Conservation (phyloP, 1,140 invertebrate species). For the Neelides sp. region DNA sequence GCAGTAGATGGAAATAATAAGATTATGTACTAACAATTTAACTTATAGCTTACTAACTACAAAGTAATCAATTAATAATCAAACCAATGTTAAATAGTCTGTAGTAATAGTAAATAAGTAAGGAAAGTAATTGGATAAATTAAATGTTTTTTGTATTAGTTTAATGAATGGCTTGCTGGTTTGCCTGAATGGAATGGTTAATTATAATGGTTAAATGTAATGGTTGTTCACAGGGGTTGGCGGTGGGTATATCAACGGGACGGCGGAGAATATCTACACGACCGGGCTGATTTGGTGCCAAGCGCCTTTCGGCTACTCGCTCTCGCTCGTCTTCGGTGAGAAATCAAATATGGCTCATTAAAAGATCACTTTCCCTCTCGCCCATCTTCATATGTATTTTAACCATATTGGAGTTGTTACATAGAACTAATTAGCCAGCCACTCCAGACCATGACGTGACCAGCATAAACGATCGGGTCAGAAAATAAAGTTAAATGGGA, state of each 20-base stretch:
- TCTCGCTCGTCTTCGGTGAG: conserved; percentile 58
- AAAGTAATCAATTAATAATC: no score
- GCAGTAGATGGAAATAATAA: no score
- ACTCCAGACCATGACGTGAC: no score
- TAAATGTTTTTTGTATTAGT: conserved; percentile 9
- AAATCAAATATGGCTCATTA: conserved; percentile 3
- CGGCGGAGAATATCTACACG: conserved; percentile 59
- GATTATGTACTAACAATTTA: no score
- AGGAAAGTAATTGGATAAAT: not conserved
- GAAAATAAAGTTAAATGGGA: no score
- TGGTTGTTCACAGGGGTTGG: conserved; percentile 54
- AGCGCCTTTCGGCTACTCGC: conserved; percentile 65
- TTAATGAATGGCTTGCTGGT: not conserved
- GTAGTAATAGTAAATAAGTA: not conserved
- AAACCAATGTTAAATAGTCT: not conserved
- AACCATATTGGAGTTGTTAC: no score
- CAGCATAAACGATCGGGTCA: no score
- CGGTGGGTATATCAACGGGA: conserved; percentile 70
- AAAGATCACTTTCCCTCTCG: not conserved
- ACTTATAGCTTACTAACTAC: no score
- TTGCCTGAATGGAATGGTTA: not conserved
- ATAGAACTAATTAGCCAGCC: no score
- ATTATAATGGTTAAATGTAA: not conserved
- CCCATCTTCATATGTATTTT: no score
- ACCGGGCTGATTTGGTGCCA: conserved; percentile 61